Base-by-base conservation (phyloP, 92 coral and sea anemone species). In the Porites divaricata region DNA sequence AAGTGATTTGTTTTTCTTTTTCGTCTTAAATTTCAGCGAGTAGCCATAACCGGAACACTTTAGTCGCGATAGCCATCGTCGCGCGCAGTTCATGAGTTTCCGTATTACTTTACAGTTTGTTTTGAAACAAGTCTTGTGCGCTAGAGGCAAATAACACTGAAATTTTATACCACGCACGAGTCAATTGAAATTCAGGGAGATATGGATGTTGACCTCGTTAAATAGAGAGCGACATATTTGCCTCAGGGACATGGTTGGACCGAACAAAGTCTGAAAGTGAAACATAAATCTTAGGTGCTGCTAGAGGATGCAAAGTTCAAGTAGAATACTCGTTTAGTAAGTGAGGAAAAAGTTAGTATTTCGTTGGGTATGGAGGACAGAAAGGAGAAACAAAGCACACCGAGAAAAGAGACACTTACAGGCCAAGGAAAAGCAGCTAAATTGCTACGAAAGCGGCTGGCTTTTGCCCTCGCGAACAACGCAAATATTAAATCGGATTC, bases 391-490 rank as follows among this genome's bases (percentile, higher is more conserved):
- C 54, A 57, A 21, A 49, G 35, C 14, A 6, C 26, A 6, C 4
- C 41, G 6, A 45, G 28, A 12, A 82, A 82, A 25, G 1, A 74
- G 59, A 74, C 86, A 1, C 22, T 89, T 21, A 85, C 87, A 9
- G 86, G 74, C 11, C 83, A 74, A 50, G 92, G 92, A 26, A 85
- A 79, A 59, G 83, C 75, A 1, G 92, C 86, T 1, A 89, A 89
- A 54, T 19, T 72, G 14, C 54, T 89, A 1, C 72, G 92, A 2
- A 67, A 84, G 23, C 76, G 86, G 14, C 28, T 89, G 21, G 92
- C 92, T 2, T 67, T 79, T 16, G 81, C 92, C n/a, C 82, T 89
- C 6, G 89, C 92, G 74, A 77, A 71, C 63, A 62, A 82, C 63
- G 28, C 86, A 17, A 73, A 72, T 26, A 6, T 63, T 1, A 82